Conservation (phyloP, 2,113 vertebrate species). For the Xiphias gladius region DNA sequence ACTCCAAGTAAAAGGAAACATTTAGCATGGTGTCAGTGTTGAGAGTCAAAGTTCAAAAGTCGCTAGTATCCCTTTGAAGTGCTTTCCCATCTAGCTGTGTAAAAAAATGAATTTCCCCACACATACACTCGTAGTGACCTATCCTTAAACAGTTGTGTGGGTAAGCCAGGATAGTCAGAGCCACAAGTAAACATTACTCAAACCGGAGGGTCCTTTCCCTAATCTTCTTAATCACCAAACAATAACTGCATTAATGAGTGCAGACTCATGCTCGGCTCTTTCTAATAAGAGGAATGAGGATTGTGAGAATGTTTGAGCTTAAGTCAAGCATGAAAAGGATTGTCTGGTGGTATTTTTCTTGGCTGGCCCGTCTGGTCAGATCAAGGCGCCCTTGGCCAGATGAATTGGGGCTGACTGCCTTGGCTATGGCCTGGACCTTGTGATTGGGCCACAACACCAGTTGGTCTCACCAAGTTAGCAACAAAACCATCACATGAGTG, state of each 20-base stretch:
- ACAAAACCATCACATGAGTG: conserved; percentile 25
- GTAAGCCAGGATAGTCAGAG: conserved; percentile 6
- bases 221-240: conserved; percentile 75
- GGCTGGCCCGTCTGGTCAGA: conserved; percentile 67
- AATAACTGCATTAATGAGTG: conserved; percentile 78
- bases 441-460: conserved; percentile 61
- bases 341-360: conserved; percentile 80
- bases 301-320: conserved; percentile 73
- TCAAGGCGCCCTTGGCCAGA: conserved; percentile 66
- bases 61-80: background rate
- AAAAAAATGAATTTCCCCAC: background rate
- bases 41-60: conserved; percentile 26
- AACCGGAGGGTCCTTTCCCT: conserved; percentile 37
- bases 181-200: conserved; percentile 41
- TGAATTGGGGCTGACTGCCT: conserved; percentile 53
- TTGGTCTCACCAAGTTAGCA: conserved; percentile 42
- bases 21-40: background rate
- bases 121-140: background rate
- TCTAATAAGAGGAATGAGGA: conserved; percentile 65
- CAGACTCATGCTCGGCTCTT: conserved; percentile 67
- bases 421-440: conserved; percentile 60
- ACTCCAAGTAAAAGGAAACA: background rate
- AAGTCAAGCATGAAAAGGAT: conserved; percentile 81
- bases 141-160: background rate
- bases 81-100: background rate